Base-by-base conservation (phyloP, 2,888 invertebrate species). In the Pteria penguin region DNA sequence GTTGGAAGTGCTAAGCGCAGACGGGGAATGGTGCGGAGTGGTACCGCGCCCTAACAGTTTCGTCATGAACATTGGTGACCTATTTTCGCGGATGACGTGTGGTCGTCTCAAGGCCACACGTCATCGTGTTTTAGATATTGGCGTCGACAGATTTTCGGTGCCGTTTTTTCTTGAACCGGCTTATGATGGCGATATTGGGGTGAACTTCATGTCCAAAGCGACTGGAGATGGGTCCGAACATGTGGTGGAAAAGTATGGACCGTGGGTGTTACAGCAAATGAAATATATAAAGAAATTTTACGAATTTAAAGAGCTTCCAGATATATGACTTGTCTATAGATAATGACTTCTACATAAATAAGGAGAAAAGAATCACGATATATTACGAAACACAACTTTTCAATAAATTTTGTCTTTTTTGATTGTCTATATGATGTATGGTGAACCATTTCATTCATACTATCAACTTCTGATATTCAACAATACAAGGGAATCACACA, bases 21-120 rank as follows among this genome's bases (percentile, higher is more conserved):
- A 77, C 14, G 82, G 78, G 11, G 63, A 76, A 22, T 86, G 86
- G 86, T 36, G 77, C 29, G 82, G 71, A n/a, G 82, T 86, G 4
- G 78, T 81, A 33, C 77, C 80, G 2, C 76, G 83, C 8, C 86
- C 84, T 4, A 73, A 79, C 18, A 82, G 83, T 32, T 78, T 86
- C 0, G 83, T 86, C 33, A 83, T 86, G 82, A 86, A 86, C 61
- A 85, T 86, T 33, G 85, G 85, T 1, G 86, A 86, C 70, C 78
- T 83, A 60, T 81, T 86, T 72, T 82, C 84, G 5, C 67, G 80
- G 22, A 83, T 85, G 81, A 84, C 82, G 68, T 82, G 82, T 1
- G 84, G 83, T 0, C 69, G 81, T n/a, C 78, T 85, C 67, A 84
- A 83, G 52, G 85, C 86, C 11, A 86, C 86, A 2, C 61, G 75